Conservation (phyloP, 2,113 vertebrate species). For the Taurulus bubalis region DNA sequence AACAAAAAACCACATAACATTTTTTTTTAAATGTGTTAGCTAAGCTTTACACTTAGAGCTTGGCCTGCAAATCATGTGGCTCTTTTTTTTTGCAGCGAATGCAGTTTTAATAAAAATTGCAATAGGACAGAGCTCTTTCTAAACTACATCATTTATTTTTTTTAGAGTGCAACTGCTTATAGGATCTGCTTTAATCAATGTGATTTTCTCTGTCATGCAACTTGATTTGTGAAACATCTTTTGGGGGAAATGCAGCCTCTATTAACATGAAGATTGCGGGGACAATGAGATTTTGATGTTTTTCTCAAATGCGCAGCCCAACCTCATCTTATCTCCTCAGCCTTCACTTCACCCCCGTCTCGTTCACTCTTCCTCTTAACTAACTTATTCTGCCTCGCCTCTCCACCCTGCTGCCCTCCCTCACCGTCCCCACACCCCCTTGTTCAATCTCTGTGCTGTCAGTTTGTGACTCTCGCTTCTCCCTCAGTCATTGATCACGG, state of each 20-base stretch:
- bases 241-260: conserved; percentile 18
- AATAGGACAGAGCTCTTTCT: conserved; percentile 16
- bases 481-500: conserved; percentile 81
- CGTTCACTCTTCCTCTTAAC: conserved; percentile 50
- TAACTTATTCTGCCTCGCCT: conserved; percentile 37
- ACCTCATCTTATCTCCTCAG: conserved; percentile 43
- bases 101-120: conserved; percentile 16
- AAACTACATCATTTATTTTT: background rate
- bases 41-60: conserved; percentile 44
- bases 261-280: conserved; percentile 13
- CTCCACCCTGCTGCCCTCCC: conserved; percentile 1
- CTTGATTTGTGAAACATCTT: conserved; percentile 38
- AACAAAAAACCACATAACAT: conserved; percentile 62
- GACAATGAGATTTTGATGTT: conserved; percentile 38
- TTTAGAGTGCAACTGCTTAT: conserved; percentile 17
- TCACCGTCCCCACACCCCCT: conserved; percentile 21
- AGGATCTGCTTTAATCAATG: conserved; percentile 25
- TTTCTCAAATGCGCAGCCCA: conserved; percentile 25
- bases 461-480: conserved; percentile 71
- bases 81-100: conserved; percentile 26
- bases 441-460: conserved; percentile 80
- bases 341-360: conserved; percentile 41
- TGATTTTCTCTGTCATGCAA: conserved; percentile 26
- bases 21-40: conserved; percentile 35
- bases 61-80: conserved; percentile 35